These are phyloP conservation scores for Tragelaphus scriptus DNA, from an alignment of 2,113 vertebrate genomes.

Conservation along the genomic window DNA sequence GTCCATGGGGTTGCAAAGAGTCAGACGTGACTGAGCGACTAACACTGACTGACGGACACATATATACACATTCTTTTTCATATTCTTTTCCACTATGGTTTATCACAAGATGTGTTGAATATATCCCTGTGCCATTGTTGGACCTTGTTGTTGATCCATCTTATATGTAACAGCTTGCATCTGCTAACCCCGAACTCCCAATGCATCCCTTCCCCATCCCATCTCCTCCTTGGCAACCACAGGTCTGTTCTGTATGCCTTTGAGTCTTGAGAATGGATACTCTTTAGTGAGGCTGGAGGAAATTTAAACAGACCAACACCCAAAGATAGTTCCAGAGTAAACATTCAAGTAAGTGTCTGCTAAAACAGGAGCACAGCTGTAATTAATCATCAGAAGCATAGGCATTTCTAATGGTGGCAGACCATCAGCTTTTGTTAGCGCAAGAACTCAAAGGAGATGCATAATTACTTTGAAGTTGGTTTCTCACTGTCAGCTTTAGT, in stretches of 20 bases:
- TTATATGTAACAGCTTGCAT: neutral
- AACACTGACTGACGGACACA: neutral
- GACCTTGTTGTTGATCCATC: neutral
- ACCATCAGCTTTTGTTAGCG: slow-evolving; percentile 52
- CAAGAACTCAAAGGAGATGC: slow-evolving; percentile 63
- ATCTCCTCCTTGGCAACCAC: neutral
- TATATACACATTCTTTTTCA: neutral
- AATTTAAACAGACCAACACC: neutral
- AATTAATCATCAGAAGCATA: neutral
- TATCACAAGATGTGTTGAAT: neutral
- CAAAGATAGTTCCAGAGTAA: neutral
- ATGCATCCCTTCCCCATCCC: neutral
- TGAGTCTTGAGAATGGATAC: neutral
- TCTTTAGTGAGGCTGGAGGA: neutral
- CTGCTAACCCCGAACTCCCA: neutral
- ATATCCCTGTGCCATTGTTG: neutral
- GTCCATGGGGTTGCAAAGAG: neutral
- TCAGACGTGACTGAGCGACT: neutral
- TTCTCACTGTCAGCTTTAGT: slow-evolving; percentile 64
- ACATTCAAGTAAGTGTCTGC: neutral
- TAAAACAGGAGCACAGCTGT: neutral
- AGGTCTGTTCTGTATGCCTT: neutral
- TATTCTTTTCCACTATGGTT: neutral
- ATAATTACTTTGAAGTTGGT: slow-evolving; percentile 11
- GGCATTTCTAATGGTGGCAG: slow-evolving; percentile 35